phyloP scores from a whole-genome alignment of 2,113 vertebrate genomes.

The Opisthocomus hoazin region DNA sequence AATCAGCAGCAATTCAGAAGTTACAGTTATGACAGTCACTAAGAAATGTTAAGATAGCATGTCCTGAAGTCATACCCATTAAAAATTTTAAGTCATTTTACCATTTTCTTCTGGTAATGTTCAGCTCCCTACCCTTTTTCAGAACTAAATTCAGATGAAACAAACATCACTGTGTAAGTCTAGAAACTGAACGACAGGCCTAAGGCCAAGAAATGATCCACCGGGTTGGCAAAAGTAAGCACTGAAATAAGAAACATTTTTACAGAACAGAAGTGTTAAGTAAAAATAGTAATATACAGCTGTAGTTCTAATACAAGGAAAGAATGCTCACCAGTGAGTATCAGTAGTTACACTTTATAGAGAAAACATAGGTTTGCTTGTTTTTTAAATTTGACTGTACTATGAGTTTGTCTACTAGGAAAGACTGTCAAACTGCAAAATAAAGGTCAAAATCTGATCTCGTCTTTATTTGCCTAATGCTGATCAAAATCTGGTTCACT shows the following conservation, averaged over 20 bases:
- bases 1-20: not conserved
- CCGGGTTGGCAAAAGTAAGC: not conserved
- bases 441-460: not conserved
- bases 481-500: not conserved
- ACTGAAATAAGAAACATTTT: not conserved
- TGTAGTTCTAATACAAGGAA: not conserved
- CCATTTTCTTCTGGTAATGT: not conserved
- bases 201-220: not conserved
- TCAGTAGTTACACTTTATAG: not conserved
- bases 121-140: not conserved
- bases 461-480: not conserved
- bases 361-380: not conserved
- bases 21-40: not conserved
- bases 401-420: not conserved
- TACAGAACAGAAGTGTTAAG: not conserved
- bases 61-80: not conserved
- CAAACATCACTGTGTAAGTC: not conserved
- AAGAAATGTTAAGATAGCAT: not conserved
- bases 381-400: not conserved
- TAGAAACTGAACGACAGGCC: not conserved
- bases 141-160: not conserved
- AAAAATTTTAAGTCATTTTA: not conserved
- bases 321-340: not conserved
- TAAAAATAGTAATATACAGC: not conserved
- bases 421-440: not conserved